Evolutionary conservation across 1,140 invertebrate genomes (phyloP), one percentile per base, ranked within the genome.

Genomic region (Drosophila kikkawai): DNA sequence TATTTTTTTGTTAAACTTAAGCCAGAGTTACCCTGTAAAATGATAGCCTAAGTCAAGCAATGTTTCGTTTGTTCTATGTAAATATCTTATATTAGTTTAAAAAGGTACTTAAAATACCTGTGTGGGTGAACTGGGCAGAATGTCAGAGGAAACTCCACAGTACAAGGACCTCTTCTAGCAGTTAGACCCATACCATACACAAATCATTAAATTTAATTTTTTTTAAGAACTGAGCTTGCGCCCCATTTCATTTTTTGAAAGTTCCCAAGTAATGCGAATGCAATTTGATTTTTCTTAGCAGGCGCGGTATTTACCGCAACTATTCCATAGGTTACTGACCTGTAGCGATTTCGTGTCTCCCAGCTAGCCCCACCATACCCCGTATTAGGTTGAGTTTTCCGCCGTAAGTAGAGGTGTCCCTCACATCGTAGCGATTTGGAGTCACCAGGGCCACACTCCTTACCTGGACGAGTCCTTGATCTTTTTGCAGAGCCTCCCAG

Each of bases 401-500:
- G 41, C 57, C 41, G 60, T 58, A 75, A 76, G 66, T 71, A 63
- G 78, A 60, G 74, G 55, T 51, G 51, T 55, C 34, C 48, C 45
- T 55, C 34, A 41, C 45, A 37, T 44, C 26, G 51, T 4, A 22
- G 19, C 19, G 29, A 26, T 36, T 17, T 13, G 37, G 36, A 22
- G 34, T 8, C 26, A 50, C 12, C 7, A 15, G 47, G 65, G n/a
- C 36, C 48, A 45, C 36, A 34, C 8, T 66, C 26, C 36, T 88
- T 48, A 74, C 53, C 19, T 45, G 57, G 73, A 69, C 59, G 69
- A 51, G 73, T 71, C 56, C 65, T 58, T 68, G 37, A 56, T 59
- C 79, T 74, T 75, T 71, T 91, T 95, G 91, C 95, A 97, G 96
- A 94, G 95, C 95, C 79, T 97, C 96, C 91, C 95, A 96, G 91